Evolutionary conservation across 1,140 invertebrate genomes (phyloP), one percentile per base, ranked within the genome.

Genomic region (Leptinotarsa texana): DNA sequence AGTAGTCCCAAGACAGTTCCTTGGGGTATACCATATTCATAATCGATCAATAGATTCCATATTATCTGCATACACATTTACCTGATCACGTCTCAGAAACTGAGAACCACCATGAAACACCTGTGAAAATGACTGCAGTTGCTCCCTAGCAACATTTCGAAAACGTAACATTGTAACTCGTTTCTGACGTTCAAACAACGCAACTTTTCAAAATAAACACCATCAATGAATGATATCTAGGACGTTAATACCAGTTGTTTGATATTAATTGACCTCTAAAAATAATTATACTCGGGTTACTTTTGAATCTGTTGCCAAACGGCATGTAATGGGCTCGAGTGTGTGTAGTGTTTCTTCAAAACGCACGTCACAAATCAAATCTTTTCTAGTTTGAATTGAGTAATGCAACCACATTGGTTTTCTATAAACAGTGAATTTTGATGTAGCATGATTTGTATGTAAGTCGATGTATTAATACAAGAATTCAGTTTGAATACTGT

Each of bases 291-390:
- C 63, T 65, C 63, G 11, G n/a, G 21, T 65, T 65, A 65, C 63
- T 65, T 65, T 65, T 65, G 63, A 65, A 65, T 24, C 27, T 65
- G 63, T 65, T 65, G 63, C 63, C 63, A 65, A 65, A 65, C 63
- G 27, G 21, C 63, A 33, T 65, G 63, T 65, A 22, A 22, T 21
- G 15, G 63, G 3, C 21, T 65, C 21, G n/a, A 57, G 51, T 57
- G 51, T 57, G n/a, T 57, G 51, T 57, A 33, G 33, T 57, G 51
- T 57, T 57, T 57, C 51, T 57, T 57, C 3, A 17, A 57, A 42
- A 33, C 8, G 33, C 1, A 33, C 33, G 33, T 33, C 33, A 33
- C 33, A 33, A 33, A 33, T 33, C 33, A 33, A 33, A 33, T 33
- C 33, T 33, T 33, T 33, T 11, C 33, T 27, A 27, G 27, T 27